Percentiles rank a stretch among this genome's conserved stretches.
phyloP scores from a whole-genome alignment of 1,140 invertebrate species.

The Heliconius melpomene region DNA sequence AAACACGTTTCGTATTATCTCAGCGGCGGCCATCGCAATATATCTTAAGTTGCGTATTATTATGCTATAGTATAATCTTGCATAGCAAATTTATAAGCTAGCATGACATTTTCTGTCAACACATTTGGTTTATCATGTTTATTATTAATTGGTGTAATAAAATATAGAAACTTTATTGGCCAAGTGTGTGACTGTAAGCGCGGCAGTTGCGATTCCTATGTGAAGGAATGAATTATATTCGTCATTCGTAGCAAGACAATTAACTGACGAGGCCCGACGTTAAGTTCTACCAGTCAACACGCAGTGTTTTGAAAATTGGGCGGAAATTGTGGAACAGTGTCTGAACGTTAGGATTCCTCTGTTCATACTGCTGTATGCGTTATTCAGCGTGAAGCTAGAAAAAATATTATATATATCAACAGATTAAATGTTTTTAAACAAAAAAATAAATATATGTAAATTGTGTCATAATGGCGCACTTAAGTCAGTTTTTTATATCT shows the following conservation, averaged over 20 bases:
- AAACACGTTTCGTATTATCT: neutral
- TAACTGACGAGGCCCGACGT: no score
- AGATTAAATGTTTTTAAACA: neutral
- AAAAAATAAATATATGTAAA: neutral
- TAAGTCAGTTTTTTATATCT: neutral
- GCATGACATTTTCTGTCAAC: slow-evolving; percentile 7
- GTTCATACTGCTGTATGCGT: no score
- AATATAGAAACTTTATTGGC: neutral
- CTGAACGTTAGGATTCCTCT: no score
- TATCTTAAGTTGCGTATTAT: slow-evolving; percentile 9
- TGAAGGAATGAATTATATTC: no score
- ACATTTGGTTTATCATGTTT: neutral
- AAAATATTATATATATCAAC: no score
- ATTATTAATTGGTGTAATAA: neutral
- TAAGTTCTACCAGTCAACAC: no score
- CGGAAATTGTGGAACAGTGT: no score
- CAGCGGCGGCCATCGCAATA: neutral
- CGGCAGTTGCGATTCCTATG: neutral
- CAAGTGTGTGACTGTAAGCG: neutral
- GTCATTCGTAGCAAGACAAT: no score
- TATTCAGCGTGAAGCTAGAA: no score
- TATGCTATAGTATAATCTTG: slow-evolving; percentile 3
- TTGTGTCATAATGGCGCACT: neutral
- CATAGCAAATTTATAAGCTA: slow-evolving; percentile 1
- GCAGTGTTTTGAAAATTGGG: no score